A percentile compares a stretch with the other conserved stretches of the same genome.
These are phyloP conservation scores for Eurytoma adleriae DNA, from an alignment of 2,888 invertebrate genomes.

Conservation along the genomic window DNA sequence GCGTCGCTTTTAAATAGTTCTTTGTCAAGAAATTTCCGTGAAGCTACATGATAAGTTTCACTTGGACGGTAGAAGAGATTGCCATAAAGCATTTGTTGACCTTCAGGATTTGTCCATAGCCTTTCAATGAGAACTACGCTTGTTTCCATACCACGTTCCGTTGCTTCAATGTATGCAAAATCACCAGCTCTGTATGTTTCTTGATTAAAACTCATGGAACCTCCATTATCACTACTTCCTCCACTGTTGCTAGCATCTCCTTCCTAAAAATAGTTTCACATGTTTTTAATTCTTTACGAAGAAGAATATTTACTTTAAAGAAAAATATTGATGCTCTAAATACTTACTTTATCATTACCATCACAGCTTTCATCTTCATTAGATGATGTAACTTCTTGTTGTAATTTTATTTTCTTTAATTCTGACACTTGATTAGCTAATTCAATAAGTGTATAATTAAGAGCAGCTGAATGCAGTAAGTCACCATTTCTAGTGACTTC, in stretches of 20 bases:
- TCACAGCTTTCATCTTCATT: conserved; percentile 84
- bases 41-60: conserved; percentile 97
- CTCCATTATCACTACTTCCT: conserved; percentile 76
- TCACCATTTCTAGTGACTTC: conserved; percentile 86
- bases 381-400: conserved; percentile 81
- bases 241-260: conserved; percentile 67
- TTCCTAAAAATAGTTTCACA: conserved; percentile 64
- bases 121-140: conserved; percentile 92
- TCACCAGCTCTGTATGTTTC: conserved; percentile 89
- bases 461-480: conserved; percentile 90
- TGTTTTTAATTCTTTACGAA: conserved; percentile 9
- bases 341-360: conserved; percentile 72
- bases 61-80: conserved; percentile 93
- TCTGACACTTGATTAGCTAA: conserved; percentile 86
- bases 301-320: neutral
- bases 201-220: conserved; percentile 85
- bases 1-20: conserved; percentile 97
- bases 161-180: conserved; percentile 92
- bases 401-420: conserved; percentile 85
- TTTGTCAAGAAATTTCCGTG: conserved; percentile 96
- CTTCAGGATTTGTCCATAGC: conserved; percentile 90
- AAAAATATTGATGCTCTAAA: conserved; percentile 49
- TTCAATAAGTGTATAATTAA: conserved; percentile 87
- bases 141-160: conserved; percentile 82
- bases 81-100: conserved; percentile 93